Evolutionary conservation across 2,113 vertebrate genomes (phyloP), one percentile per base, ranked within the genome.

Genomic region (Coryphaenoides rupestris): DNA sequence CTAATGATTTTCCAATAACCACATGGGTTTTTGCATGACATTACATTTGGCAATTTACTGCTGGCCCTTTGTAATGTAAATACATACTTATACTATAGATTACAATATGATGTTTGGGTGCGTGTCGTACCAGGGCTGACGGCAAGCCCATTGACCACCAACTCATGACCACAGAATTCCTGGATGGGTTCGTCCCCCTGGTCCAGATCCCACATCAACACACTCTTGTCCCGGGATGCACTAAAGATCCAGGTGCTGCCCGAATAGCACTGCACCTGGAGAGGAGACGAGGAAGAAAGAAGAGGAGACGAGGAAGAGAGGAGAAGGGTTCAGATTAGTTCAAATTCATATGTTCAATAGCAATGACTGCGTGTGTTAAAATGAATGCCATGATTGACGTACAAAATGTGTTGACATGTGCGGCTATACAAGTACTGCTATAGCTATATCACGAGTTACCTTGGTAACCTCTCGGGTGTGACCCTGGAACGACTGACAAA

Each of bases 381-480:
- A 40, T 40, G 33, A 40, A 40, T n/a, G n/a, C n/a, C n/a, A 40
- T 10, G 33, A 40, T 12, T 6, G 10, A 3, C 28, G 13, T 40
- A 40, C 33, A 40, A 6, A 40, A 40, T 40, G 33, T 40, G 33
- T 40, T 40, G 33, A 40, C 33, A 40, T 12, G 47, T 50, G 16
- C 47, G 40, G 40, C 40, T n/a, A 6, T 12, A 40, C 33, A 40
- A 40, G 33, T 40, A 40, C 7, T 40, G 33, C 9, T 40, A 40
- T 40, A 40, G 33, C n/a, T 40, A 40, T 40, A n/a, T n/a, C n/a
- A n/a, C n/a, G n/a, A 1, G 24, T 84, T 92, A 98, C 96, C 96
- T 98, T 98, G 72, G 95, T 97, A 75, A 99, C 89, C 82, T 98
- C 96, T 21, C 87, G 90, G 66, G 92, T 88, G 65, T 99, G 96